These are phyloP conservation scores for Avahi laniger DNA, from an alignment of 2,797 vertebrate species.

Conservation along the genomic window DNA sequence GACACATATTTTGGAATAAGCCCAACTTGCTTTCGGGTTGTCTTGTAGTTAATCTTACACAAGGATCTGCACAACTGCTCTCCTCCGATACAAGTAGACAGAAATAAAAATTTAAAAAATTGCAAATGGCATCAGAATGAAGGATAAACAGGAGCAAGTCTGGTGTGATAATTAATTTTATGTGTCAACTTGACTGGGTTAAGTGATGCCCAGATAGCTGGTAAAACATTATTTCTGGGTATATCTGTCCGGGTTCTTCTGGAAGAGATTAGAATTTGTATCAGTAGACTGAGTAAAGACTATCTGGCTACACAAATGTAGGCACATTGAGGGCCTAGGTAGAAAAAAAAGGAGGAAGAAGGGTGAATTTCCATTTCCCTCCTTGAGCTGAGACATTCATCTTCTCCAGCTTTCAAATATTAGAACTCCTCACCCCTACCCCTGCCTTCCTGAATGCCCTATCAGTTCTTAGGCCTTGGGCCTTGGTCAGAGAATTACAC, in stretches of 20 bases:
- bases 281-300: not conserved
- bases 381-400: not conserved
- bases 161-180: not conserved
- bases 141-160: not conserved
- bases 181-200: not conserved
- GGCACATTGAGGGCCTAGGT: not conserved
- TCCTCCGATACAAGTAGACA: not conserved
- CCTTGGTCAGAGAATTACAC: too few species aligned
- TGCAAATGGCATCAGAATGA: not conserved
- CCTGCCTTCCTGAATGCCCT: fast-evolving
- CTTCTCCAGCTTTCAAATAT: too few species aligned
- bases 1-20: not conserved
- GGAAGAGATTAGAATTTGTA: not conserved
- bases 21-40: not conserved
- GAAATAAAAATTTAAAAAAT: not conserved
- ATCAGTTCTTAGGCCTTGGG: not conserved
- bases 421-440: not conserved
- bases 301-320: not conserved
- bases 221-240: not conserved
- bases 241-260: not conserved
- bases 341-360: not conserved
- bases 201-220: not conserved
- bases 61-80: not conserved
- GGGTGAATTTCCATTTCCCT: fast-evolving
- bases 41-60: not conserved